Base-by-base conservation (phyloP, 2,113 vertebrate genomes). In the Trichechus manatus region DNA sequence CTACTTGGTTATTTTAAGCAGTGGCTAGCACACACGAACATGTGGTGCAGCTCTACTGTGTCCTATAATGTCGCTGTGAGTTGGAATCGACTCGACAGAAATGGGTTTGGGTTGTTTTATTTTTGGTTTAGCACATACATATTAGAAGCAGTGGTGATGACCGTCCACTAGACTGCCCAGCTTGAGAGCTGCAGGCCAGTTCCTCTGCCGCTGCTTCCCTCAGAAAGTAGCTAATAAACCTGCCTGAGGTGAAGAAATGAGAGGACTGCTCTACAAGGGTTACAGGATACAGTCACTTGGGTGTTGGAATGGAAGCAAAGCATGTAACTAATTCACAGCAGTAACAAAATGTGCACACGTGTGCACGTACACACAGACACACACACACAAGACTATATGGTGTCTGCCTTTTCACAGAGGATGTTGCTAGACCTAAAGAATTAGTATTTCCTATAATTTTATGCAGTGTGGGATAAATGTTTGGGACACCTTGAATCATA, bases 101-200 rank as follows among this genome's bases (percentile, higher is more conserved):
- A 47, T 10, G 10, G 47, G 47, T 47, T 47, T 47, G 47, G 47
- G 47, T 47, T 47, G 7, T 47, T 47, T 47, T 47, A 15, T 56
- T 56, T 56, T 15, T 13, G 53, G 9, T 56, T 56, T 56, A 56
- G 53, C 13, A 56, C 53, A 1, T 82, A 79, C 31, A 20, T 6
- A 36, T 15, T 72, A n/a, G 17, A 72, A 22, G 61, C 23, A 23
- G 61, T 20, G n/a, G 17, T 6, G n/a, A 72, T 72, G 70, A 72
- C 33, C n/a, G 68, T n/a, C 47, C 68, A 83, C 10, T 3, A 68
- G 2, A 3, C 25, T 15, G 19, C 11, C 47, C 31, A 31, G 7
- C 19, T 0, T 6, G 11, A 47, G 4, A 7, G 5, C 66, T 75
- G 17, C 31, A 0, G 23, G 31, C 6, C 19, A 8, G 0, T 6